These are phyloP conservation scores for Pseudocheirus occidentalis DNA, from an alignment of 2,797 vertebrate species.

Conservation along the genomic window DNA sequence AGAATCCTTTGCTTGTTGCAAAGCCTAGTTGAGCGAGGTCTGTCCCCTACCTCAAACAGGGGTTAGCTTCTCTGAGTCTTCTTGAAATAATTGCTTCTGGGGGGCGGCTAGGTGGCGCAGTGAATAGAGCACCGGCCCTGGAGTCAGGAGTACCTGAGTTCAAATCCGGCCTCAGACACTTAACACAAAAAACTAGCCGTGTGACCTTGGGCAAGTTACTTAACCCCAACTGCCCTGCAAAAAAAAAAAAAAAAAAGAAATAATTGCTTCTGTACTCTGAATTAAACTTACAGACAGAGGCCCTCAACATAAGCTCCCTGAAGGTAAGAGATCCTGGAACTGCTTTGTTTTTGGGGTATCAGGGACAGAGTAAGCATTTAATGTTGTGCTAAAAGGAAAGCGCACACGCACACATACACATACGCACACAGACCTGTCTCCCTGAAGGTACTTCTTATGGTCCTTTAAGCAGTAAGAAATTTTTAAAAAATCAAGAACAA, in stretches of 20 bases:
- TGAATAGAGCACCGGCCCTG: too few relatives aligned
- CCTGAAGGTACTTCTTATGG: conserved; percentile 26
- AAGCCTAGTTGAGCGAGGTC: neutral
- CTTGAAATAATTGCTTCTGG: neutral
- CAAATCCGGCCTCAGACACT: too few relatives aligned
- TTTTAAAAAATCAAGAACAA: conserved; percentile 44
- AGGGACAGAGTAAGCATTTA: neutral
- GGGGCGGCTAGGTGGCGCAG: too few relatives aligned
- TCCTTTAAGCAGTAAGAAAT: conserved; percentile 34
- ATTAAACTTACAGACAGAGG: neutral
- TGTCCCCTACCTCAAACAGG: neutral
- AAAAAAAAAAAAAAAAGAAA: too few relatives aligned
- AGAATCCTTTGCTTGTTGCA: neutral
- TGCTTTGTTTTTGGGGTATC: neutral
- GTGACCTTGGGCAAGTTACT: too few relatives aligned
- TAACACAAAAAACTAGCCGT: too few relatives aligned
- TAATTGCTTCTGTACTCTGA: neutral
- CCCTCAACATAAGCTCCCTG: neutral
- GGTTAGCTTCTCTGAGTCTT: neutral
- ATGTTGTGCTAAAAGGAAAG: neutral
- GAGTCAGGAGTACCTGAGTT: too few relatives aligned
- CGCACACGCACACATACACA: neutral
- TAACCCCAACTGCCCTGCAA: too few relatives aligned
- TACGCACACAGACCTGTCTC: neutral
- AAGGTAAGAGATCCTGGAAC: neutral